These are phyloP conservation scores for Stichopus chloronotus DNA, from an alignment of 35 echinoderm and acorn worm species.

Conservation along the genomic window DNA sequence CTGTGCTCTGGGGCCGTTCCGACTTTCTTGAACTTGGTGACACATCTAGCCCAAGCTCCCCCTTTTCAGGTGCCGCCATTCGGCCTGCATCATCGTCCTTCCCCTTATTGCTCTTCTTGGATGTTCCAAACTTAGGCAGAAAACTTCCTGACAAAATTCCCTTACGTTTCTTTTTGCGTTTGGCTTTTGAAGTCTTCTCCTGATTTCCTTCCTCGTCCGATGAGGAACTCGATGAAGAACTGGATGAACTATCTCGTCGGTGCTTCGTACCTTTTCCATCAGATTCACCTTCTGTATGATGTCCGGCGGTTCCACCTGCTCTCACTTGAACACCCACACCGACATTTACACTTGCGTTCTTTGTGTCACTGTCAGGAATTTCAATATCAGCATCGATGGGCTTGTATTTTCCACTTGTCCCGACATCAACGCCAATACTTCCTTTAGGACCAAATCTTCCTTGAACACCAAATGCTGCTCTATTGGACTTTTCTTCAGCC, in stretches of 20 bases:
- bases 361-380: background rate
- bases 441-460: background rate
- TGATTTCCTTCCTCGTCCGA: background rate
- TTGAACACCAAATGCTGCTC: background rate
- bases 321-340: background rate
- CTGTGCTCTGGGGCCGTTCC: background rate
- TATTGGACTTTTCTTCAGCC: conserved; percentile 13
- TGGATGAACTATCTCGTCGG: conserved; percentile 2
- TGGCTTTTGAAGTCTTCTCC: conserved; percentile 12
- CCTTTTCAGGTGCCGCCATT: background rate
- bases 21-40: background rate
- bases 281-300: too few species aligned
- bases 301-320: background rate
- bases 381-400: conserved; percentile 38
- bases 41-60: background rate
- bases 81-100: background rate
- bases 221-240: background rate
- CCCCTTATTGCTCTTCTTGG: background rate
- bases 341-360: background rate
- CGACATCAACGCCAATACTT: conserved; percentile 1
- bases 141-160: conserved; percentile 19
- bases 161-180: conserved; percentile 38
- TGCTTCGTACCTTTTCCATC: background rate
- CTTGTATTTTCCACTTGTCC: conserved; percentile 37
- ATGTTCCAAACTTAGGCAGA: conserved; percentile 27